Percentiles rank a stretch among this genome's conserved stretches.
phyloP scores from a whole-genome alignment of 2,113 vertebrate species.

The Triplophysa dalaica region DNA sequence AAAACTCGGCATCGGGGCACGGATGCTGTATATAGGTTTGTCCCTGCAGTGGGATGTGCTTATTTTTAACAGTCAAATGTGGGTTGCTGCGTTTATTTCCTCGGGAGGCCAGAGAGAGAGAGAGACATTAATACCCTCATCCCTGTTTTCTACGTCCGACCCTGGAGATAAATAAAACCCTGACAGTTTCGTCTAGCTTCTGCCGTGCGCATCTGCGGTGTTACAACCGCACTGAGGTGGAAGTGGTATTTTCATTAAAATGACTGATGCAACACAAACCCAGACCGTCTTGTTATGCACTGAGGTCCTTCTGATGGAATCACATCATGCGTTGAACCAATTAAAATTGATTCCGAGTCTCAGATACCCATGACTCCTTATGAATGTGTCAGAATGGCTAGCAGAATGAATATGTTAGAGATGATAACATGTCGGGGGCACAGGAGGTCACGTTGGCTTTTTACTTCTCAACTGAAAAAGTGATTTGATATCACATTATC shows the following conservation, averaged over 20 bases:
- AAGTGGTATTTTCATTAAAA: conserved; percentile 9
- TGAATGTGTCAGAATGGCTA: conserved; percentile 27
- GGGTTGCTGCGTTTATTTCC: conserved; percentile 51
- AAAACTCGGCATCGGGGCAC: conserved; percentile 29
- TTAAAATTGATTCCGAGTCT: conserved; percentile 46
- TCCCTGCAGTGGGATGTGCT: conserved; percentile 50
- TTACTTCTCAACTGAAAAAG: background rate
- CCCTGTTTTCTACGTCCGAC: conserved; percentile 31
- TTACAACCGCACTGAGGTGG: background rate
- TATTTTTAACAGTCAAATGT: conserved; percentile 62
- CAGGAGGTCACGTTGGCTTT: background rate
- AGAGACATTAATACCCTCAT: conserved; percentile 52
- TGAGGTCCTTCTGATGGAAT: conserved; percentile 23
- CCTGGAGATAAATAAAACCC: conserved; percentile 37
- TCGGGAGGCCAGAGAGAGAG: conserved; percentile 23
- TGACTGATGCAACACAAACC: conserved; percentile 25
- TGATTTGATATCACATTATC: background rate
- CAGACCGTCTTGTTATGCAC: conserved; percentile 12
- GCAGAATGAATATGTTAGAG: conserved; percentile 8
- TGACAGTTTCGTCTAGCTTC: conserved; percentile 4
- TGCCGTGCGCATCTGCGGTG: background rate
- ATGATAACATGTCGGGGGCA: conserved; percentile 7
- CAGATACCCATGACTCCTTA: conserved; percentile 18
- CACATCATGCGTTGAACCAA: conserved; percentile 26
- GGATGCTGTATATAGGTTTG: conserved; percentile 56